These are phyloP conservation scores for Planococcus citri DNA, from an alignment of 1,140 invertebrate genomes.

Conservation along the genomic window DNA sequence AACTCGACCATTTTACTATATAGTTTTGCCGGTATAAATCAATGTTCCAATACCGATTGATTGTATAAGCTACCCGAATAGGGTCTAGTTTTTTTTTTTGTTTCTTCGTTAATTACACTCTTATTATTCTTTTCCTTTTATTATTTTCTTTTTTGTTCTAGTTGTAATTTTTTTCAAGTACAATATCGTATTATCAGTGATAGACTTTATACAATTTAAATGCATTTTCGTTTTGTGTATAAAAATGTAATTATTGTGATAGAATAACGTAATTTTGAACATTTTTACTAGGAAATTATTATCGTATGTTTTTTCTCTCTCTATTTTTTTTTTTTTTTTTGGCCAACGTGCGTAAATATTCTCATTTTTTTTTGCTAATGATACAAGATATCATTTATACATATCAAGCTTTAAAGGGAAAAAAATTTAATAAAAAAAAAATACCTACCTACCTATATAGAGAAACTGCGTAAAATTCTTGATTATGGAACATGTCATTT, in stretches of 20 bases:
- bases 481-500: no score
- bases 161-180: neutral
- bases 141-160: slow-evolving; percentile 1
- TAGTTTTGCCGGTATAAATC: neutral
- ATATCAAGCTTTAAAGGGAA: neutral
- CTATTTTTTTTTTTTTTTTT: neutral
- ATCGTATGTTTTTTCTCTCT: no score
- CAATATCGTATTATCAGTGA: neutral
- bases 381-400: slow-evolving; percentile 4
- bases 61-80: neutral
- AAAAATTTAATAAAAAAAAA: neutral
- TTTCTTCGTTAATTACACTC: neutral
- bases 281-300: neutral
- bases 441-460: no score
- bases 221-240: neutral
- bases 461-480: no score
- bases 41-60: neutral
- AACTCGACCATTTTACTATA: neutral
- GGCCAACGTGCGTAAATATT: neutral
- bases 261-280: neutral
- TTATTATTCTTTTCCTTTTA: no score
- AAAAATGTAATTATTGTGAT: slow-evolving; percentile 3
- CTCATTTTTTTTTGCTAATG: neutral
- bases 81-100: neutral
- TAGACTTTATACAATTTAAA: slow-evolving; percentile 2